Evolutionary conservation across 2,113 vertebrate species (phyloP), one percentile per base, ranked within the genome.

Genomic region (Boulengeromyrus knoepffleri): DNA sequence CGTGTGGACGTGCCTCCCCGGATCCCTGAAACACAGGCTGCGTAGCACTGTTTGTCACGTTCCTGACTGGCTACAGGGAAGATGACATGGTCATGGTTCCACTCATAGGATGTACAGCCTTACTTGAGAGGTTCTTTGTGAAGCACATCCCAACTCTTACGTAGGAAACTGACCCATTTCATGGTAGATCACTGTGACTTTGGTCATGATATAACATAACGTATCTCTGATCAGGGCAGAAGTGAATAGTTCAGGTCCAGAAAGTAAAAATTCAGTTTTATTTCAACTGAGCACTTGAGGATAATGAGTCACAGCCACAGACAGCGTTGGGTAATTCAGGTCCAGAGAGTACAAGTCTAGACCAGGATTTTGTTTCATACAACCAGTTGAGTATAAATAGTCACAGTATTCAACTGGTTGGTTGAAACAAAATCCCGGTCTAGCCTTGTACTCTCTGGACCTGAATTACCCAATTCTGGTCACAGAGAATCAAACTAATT

Each of bases 1-100:
- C 96, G 97, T 70, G n/a, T 31, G 62, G 62, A 70, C 0, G 31
- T 70, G n/a, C n/a, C 27, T 13, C 27, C n/a, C n/a, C 3, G 0
- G 27, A 12, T 1, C 27, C 27, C 62, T 70, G 62, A 70, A 27
- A 31, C n/a, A 12, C 27, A 31, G 62, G 27, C n/a, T 70, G 62
- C 1, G n/a, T 66, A n/a, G 62, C 62, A 66, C 62, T 58, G 21
- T 31, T 70, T 12, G 9, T 66, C 9, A 70, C 1, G 0, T 31
- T 70, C 62, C 62, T 70, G 27, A 13, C 10, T 31, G 31, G 62
- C 62, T 70, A 70, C 62, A 13, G 62, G n/a, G 62, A 31, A 27
- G 27, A 70, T 31, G n/a, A 13, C 5, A 21, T 6, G 5, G 53
- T 56, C 53, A 21, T 70, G 62, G 62, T 70, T 70, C 62, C 27